A percentile compares a stretch with the other conserved stretches of the same genome.
phyloP scores from a whole-genome alignment of 2,888 invertebrate genomes.

The Apoda limacodes region DNA sequence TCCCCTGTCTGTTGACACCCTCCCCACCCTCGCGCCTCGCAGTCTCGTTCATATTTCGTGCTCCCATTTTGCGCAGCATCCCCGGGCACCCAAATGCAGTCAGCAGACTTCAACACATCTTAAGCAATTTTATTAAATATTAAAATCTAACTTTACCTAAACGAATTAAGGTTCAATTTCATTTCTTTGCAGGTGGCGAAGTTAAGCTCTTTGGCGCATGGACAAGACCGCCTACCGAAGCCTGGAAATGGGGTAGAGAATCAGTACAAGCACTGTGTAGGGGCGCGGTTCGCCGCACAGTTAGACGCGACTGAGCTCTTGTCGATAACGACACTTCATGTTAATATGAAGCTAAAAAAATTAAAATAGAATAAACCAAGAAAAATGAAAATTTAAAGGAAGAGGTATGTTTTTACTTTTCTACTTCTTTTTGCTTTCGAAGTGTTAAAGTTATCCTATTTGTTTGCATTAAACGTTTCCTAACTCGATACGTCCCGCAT shows the following conservation, averaged over 20 bases:
- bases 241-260: conserved; percentile 68
- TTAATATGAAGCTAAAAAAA: no score
- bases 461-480: conserved; percentile 44
- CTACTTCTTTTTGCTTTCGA: conserved; percentile 9
- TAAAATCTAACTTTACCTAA: conserved; percentile 24
- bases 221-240: conserved; percentile 46
- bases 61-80: conserved; percentile 72
- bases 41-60: conserved; percentile 71
- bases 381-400: no score
- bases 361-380: no score
- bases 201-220: conserved; percentile 29
- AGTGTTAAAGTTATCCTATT: conserved; percentile 30
- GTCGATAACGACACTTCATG: conserved; percentile 54
- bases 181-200: neutral
- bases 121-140: conserved; percentile 22
- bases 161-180: conserved; percentile 22
- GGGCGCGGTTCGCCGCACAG: conserved; percentile 70
- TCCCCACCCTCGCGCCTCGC: conserved; percentile 64
- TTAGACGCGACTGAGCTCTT: conserved; percentile 65
- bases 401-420: conserved; percentile 36
- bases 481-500: conserved; percentile 43
- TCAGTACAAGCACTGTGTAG: conserved; percentile 68
- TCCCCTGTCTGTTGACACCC: conserved; percentile 62
- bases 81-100: conserved; percentile 64
- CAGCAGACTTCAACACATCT: conserved; percentile 55